Evolutionary conservation across 2,797 vertebrate genomes (phyloP).

Genomic region (Rallus crepitans): DNA sequence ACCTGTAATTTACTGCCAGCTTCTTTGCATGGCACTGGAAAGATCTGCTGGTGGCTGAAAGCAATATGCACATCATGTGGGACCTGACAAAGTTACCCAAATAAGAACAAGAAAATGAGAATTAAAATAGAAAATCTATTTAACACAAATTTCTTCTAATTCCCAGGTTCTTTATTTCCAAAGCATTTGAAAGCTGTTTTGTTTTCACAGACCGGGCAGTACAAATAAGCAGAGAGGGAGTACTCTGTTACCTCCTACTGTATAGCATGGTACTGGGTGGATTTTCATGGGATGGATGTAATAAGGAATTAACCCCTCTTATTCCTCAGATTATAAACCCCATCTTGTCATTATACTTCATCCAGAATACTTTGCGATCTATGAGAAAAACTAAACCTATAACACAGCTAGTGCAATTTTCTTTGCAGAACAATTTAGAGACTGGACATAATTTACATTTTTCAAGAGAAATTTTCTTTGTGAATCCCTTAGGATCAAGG

Average conservation of each 20-base stretch:
- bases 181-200: neutral
- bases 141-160: neutral
- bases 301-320: neutral
- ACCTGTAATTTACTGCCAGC: neutral
- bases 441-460: neutral
- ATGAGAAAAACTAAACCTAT: neutral
- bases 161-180: neutral
- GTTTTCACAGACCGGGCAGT: neutral
- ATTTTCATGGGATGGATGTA: neutral
- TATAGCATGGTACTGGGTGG: neutral
- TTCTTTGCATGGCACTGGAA: neutral
- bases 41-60: neutral
- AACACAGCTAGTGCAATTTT: neutral
- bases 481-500: neutral
- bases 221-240: neutral
- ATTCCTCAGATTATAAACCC: neutral
- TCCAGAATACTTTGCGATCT: neutral
- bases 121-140: neutral
- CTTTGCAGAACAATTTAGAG: neutral
- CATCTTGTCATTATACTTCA: neutral
- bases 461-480: neutral
- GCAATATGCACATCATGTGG: neutral
- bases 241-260: accelerated
- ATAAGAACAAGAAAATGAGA: neutral
- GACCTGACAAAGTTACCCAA: neutral